Conservation (phyloP, 1,140 invertebrate species). For the Prorops nasuta region DNA sequence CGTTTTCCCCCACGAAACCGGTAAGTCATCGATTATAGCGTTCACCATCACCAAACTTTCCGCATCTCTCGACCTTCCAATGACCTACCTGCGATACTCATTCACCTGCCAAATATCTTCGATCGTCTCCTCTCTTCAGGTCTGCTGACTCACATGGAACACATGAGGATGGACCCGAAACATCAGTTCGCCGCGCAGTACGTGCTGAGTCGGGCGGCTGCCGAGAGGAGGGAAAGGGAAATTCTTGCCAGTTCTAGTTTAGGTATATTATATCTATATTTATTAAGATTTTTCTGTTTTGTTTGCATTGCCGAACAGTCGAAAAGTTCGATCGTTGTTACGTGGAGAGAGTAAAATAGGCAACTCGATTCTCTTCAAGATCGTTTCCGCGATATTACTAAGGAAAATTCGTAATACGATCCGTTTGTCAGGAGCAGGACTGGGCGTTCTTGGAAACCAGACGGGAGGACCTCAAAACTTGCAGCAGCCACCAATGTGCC, state of each 20-base stretch:
- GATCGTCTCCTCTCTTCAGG: constrained; percentile 59
- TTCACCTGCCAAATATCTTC: background rate
- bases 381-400: no score
- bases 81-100: no score
- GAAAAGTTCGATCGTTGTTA: no score
- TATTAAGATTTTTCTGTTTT: no score
- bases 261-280: constrained; percentile 32
- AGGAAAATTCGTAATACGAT: constrained; percentile 12
- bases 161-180: constrained; percentile 95
- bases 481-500: constrained; percentile 65
- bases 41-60: constrained; percentile 2
- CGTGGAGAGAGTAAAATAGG: no score
- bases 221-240: constrained; percentile 83
- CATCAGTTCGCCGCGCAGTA: constrained; percentile 94
- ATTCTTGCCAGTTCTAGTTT: constrained; percentile 67
- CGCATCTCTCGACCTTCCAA: constrained; percentile 18
- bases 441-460: constrained; percentile 59
- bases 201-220: constrained; percentile 84
- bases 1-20: constrained; percentile 90
- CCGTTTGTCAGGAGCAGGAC: constrained; percentile 54
- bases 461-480: constrained; percentile 58
- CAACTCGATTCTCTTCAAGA: no score
- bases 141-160: constrained; percentile 90
- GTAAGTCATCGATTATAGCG: constrained; percentile 58
- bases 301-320: no score